Base-by-base conservation (phyloP, 2,113 vertebrate genomes). In the Lanius collurio region DNA sequence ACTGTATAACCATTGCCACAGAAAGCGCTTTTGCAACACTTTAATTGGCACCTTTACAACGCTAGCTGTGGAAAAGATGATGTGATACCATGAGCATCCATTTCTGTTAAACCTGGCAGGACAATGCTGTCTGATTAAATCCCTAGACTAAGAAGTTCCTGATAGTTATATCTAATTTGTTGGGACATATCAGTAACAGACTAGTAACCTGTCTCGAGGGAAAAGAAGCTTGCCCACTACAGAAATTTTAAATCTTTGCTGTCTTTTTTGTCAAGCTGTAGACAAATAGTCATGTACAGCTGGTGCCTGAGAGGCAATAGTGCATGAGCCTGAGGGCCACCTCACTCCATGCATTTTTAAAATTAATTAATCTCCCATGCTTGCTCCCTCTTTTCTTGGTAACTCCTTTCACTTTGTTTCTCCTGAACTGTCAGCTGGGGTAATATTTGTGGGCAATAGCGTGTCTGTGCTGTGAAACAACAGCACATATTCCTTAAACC, bases 381-480 rank as follows among this genome's bases (percentile, higher is more conserved):
- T 94, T 94, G 11, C 26, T 84, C 18, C 60, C 46, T 68, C 46
- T 85, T 55, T 39, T 56, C 33, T 46, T 80, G 39, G 21, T 93
- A 82, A 93, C 63, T 63, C 26, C 68, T 65, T 90, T 70, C 94
- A 78, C 41, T 93, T 82, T 60, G 22, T 67, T 88, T 89, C 28
- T 56, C 26, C n/a, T 80, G 44, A 89, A 82, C 70, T 87, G 94
- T 83, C 89, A 96, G 71, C 67, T 83, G 64, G 68, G 79, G 27
- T 94, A 96, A 95, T 96, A 64, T 49, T 78, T 95, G 77, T 57
- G 91, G 93, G 95, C 78, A 76, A 69, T 42, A 90, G 74, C 89
- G 91, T 92, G 76, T 60, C 53, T 59, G 3, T 49, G 76, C 53
- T 59, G 3, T 49, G 76, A 91, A 90, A 85, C 27, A 24, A 39